phyloP scores from a whole-genome alignment of 2,113 vertebrate genomes.

The Brachypteracias leptosomus region DNA sequence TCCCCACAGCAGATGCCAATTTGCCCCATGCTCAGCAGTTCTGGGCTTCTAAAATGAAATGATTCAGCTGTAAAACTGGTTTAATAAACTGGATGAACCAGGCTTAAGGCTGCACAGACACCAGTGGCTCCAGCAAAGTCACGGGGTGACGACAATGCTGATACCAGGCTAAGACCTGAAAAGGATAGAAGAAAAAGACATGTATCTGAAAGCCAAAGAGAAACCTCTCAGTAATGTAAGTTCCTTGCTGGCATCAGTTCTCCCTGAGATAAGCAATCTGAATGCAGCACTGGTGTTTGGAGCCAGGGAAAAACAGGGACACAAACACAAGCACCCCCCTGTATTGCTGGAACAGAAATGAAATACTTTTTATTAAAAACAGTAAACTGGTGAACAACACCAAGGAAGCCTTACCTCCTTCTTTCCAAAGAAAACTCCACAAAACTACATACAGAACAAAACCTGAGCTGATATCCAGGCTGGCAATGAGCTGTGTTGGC shows the following conservation, averaged over 20 bases:
- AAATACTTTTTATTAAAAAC: not conserved
- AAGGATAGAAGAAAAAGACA: not conserved
- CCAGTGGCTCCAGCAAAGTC: not conserved
- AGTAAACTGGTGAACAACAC: not conserved
- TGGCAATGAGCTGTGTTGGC: not conserved
- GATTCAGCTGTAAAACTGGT: conserved; percentile 1
- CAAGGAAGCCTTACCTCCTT: not conserved
- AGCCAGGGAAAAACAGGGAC: not conserved
- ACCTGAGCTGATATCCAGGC: not conserved
- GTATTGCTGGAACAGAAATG: not conserved
- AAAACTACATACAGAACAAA: not conserved
- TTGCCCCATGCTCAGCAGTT: conserved; percentile 3
- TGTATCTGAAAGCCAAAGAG: not conserved
- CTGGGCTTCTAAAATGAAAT: not conserved
- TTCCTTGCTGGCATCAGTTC: not conserved
- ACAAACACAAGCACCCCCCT: not conserved
- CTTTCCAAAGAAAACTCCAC: not conserved
- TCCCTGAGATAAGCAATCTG: not conserved
- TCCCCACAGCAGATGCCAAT: fast-evolving
- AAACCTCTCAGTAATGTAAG: not conserved
- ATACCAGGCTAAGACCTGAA: not conserved
- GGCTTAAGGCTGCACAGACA: not conserved
- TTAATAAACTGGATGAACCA: conserved; percentile 4
- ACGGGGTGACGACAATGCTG: not conserved
- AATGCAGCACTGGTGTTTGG: not conserved